phyloP scores from a whole-genome alignment of 2,797 vertebrate species.

The Acanthiza pusilla region DNA sequence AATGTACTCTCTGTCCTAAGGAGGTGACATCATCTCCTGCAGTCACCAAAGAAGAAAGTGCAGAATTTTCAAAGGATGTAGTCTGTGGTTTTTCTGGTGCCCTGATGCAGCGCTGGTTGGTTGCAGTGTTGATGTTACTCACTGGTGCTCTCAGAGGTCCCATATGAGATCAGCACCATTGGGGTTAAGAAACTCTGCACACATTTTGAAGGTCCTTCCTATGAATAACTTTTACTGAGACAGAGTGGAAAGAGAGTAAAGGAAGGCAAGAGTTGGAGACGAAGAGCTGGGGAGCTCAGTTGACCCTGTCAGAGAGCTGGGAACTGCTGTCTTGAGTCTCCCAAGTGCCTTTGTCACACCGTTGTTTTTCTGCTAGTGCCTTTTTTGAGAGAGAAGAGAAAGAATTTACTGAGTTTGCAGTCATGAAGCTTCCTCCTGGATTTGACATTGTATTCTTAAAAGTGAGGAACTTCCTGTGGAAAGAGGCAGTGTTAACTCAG shows the following conservation, averaged over 20 bases:
- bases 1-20: neutral
- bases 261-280: neutral
- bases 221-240: neutral
- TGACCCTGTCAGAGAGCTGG: neutral
- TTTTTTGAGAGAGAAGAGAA: neutral
- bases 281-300: neutral
- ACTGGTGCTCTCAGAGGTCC: neutral
- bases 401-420: neutral
- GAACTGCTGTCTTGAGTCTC: neutral
- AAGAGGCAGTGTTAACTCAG: neutral
- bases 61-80: neutral
- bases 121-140: neutral
- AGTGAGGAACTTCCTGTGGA: neutral
- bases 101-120: neutral
- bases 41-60: neutral
- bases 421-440: neutral
- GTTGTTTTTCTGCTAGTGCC: neutral
- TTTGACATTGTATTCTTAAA: neutral
- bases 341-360: rapidly evolving
- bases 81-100: neutral
- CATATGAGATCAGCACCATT: neutral
- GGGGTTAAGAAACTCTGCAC: neutral
- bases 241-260: neutral
- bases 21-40: neutral
- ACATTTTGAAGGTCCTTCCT: neutral